These are phyloP conservation scores for Lepidocolaptes lacrymiger DNA, from an alignment of 2,797 vertebrate genomes.

Conservation along the genomic window DNA sequence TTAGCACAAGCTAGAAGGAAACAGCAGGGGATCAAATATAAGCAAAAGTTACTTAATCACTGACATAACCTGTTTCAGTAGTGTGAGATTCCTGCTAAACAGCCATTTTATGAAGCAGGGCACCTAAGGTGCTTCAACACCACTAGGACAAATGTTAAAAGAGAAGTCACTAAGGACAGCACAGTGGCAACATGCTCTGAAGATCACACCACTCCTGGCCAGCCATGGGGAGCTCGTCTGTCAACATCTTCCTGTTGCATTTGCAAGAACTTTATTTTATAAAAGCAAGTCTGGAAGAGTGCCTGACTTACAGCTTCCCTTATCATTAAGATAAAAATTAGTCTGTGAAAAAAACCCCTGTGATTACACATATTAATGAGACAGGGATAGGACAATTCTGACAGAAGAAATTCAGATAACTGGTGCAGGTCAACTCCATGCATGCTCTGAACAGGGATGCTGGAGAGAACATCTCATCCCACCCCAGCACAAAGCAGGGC, in stretches of 20 bases:
- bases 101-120: background rate
- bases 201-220: background rate
- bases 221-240: background rate
- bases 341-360: background rate
- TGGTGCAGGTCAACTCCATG: background rate
- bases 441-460: fast-evolving
- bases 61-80: background rate
- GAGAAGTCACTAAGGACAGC: background rate
- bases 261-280: background rate
- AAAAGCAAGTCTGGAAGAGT: fast-evolving
- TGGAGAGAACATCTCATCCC: background rate
- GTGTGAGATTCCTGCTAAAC: background rate
- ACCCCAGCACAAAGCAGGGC: background rate
- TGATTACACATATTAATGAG: background rate
- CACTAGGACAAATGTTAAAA: background rate
- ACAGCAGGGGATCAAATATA: background rate
- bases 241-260: fast-evolving
- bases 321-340: background rate
- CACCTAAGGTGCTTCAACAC: background rate
- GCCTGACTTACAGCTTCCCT: background rate
- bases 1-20: background rate
- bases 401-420: background rate
- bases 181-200: background rate
- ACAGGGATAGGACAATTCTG: background rate
- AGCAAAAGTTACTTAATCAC: background rate